Base-by-base conservation (phyloP, 2,797 vertebrate species). In the Oreochromis grahami region DNA sequence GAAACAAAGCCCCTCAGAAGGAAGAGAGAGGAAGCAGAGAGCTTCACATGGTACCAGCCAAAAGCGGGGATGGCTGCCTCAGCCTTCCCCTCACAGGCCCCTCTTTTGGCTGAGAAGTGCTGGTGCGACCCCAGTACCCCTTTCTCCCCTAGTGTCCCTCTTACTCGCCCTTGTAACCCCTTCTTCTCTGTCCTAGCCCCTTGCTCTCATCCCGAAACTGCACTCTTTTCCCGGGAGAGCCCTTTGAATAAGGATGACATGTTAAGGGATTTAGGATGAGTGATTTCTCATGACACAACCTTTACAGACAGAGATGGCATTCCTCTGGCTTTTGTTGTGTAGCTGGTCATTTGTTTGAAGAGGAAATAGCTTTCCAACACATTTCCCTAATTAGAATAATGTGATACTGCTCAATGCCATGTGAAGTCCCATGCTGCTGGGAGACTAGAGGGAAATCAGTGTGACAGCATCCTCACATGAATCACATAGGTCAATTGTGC, bases 41-140 rank as follows among this genome's bases (percentile, higher is more conserved):
- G 94, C 96, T 97, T 97, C 96, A 96, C 96, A 97, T 96, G 95
- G 95, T 93, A 89, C 88, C 90, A 90, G 96, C 96, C 96, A 97
- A 97, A 88, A 96, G 94, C 80, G 90, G 86, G 86, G 90, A 94
- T 92, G 94, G 92, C 86, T 91, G 91, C 91, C 91, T 94, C 87
- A 43, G 91, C 89, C 91, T 87, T 90, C 92, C 94, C 93, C 89
- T 94, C 89, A 78, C 81, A 89, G 94, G 94, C 95, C 94, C 89
- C 95, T 93, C 92, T 91, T 93, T 94, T 95, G 94, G 94, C 92
- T 93, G 78, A 91, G 85, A 92, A 88, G 85, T 91, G 82, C 82
- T 91, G 86, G 85, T 92, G 91, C 93, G 93, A 94, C 93, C 93
- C 91, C 91, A 76, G 82, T 92, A 94, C 83, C 92, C 94, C 88